Percentiles rank a stretch among this genome's conserved stretches.
phyloP scores from a whole-genome alignment of 1,140 invertebrate genomes.

The Pteromalus puparum region DNA sequence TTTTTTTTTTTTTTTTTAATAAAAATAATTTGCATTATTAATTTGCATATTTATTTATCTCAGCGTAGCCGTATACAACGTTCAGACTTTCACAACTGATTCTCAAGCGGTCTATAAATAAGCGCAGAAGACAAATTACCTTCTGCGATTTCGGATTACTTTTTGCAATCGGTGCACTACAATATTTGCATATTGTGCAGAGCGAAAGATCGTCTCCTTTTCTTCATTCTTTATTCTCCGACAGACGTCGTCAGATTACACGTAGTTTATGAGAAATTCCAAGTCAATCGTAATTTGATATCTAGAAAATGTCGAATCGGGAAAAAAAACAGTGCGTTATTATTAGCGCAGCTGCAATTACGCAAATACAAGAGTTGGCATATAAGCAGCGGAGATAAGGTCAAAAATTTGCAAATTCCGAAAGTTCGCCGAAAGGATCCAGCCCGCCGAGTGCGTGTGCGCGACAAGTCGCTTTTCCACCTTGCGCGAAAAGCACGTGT shows the following conservation, averaged over 20 bases:
- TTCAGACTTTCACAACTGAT: not conserved
- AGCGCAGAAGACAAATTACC: not conserved
- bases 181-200: not conserved
- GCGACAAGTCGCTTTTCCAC: not conserved
- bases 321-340: not conserved
- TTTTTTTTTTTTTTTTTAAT: constrained; percentile 25
- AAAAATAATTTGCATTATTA: constrained; percentile 37
- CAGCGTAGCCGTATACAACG: too few relatives aligned
- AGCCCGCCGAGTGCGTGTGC: too few relatives aligned
- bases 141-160: not conserved
- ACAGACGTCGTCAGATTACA: too few relatives aligned
- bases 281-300: not conserved
- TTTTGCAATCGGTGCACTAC: not conserved
- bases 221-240: not conserved
- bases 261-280: not conserved
- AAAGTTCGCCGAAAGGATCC: too few relatives aligned
- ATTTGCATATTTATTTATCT: constrained; percentile 18
- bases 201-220: not conserved
- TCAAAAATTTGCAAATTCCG: too few relatives aligned
- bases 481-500: not conserved
- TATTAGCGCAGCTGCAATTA: too few relatives aligned
- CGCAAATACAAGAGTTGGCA: too few relatives aligned
- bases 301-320: not conserved
- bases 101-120: not conserved
- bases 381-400: too few relatives aligned